These are phyloP conservation scores for Brachionus rubens DNA, from an alignment of 1,140 invertebrate genomes.

Conservation along the genomic window DNA sequence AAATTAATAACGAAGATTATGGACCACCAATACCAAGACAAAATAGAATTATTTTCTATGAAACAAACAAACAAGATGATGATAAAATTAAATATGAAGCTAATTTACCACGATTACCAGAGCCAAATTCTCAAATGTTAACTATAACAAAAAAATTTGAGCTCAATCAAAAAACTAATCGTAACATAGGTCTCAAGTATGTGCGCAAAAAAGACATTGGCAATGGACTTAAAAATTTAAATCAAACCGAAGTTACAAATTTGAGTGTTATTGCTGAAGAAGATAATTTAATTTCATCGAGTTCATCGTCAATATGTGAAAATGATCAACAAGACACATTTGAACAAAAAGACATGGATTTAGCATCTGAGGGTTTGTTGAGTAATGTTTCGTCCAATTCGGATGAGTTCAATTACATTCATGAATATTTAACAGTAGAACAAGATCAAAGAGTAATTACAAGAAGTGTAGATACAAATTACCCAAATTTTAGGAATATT, in stretches of 20 bases:
- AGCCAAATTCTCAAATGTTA: not conserved
- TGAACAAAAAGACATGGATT: constrained; percentile 27
- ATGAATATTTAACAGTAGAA: not conserved
- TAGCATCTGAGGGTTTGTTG: constrained; percentile 16
- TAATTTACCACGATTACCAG: not conserved
- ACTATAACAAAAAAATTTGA: not conserved
- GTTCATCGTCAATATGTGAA: not conserved
- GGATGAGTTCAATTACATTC: too few relatives aligned
- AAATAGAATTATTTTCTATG: constrained; percentile 22
- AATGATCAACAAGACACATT: not conserved
- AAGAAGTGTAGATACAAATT: not conserved
- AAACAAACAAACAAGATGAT: not conserved
- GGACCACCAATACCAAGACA: not conserved
- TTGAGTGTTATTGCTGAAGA: constrained; percentile 36
- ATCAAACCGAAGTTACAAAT: not conserved
- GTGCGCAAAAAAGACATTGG: not conserved
- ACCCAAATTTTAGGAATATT: not conserved
- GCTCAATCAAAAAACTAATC: not conserved
- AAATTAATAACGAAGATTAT: not conserved
- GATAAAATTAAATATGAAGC: constrained; percentile 1
- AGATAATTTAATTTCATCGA: not conserved
- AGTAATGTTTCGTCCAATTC: not conserved
- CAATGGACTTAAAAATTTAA: constrained; percentile 14
- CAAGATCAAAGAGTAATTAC: not conserved
- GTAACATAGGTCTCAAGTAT: not conserved